A percentile compares a stretch with the other conserved stretches of the same genome.
Evolutionary conservation across 2,888 invertebrate species (phyloP).

Genomic region (Pogonocherus hispidulus): DNA sequence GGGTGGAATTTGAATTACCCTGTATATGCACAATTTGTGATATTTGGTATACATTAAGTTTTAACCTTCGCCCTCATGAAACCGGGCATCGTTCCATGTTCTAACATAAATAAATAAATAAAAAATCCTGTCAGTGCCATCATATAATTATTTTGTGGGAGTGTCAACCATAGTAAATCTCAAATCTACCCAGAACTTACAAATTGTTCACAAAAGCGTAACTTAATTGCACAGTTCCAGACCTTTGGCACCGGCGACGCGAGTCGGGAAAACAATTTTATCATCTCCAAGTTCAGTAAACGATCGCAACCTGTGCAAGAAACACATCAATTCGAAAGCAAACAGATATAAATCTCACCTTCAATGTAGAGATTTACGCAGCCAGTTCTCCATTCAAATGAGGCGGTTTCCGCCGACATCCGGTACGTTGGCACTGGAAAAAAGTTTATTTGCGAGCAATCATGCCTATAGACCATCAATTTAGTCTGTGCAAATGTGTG

Average conservation of each 20-base stretch:
- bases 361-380: slow-evolving; percentile 58
- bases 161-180: no score
- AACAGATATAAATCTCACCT: slow-evolving; percentile 58
- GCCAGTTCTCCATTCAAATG: slow-evolving; percentile 55
- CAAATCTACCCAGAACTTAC: no score
- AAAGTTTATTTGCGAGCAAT: slow-evolving; percentile 31
- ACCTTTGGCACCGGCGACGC: no score
- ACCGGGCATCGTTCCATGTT: no score
- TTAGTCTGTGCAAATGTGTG: background rate
- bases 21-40: no score
- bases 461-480: background rate
- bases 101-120: no score
- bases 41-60: no score
- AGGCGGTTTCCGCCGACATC: slow-evolving; percentile 54
- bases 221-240: background rate
- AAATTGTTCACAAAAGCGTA: background rate
- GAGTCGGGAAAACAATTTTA: slow-evolving; percentile 36
- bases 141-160: no score
- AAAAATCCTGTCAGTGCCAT: no score
- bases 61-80: no score
- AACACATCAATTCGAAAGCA: slow-evolving; percentile 55
- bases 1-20: no score
- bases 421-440: slow-evolving; percentile 47
- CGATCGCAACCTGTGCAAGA: slow-evolving; percentile 42
- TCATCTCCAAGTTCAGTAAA: slow-evolving; percentile 43